A percentile compares a stretch with the other conserved stretches of the same genome.
Conservation (phyloP, 2,797 vertebrate genomes). For the Pangasius macronema region DNA sequence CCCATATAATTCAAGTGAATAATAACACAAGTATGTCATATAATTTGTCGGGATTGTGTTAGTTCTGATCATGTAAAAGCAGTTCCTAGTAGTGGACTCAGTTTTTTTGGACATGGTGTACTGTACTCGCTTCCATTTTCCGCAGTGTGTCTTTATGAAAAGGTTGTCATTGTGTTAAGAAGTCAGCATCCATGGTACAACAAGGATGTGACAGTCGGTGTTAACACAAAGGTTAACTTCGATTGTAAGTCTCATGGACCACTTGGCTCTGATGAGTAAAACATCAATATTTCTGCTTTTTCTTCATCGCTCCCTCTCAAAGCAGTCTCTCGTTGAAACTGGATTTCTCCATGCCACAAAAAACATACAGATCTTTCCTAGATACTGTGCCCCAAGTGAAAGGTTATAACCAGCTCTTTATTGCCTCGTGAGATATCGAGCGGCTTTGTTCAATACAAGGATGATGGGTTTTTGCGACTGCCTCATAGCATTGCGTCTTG, state of each 20-base stretch:
- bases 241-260: not conserved
- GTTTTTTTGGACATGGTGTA: too few species aligned
- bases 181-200: not conserved
- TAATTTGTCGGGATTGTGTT: not conserved
- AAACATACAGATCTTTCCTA: constrained; percentile 6
- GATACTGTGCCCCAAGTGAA: constrained; percentile 14
- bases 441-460: constrained; percentile 42
- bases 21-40: not conserved
- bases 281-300: constrained; percentile 16
- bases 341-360: constrained; percentile 11
- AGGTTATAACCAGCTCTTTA: constrained; percentile 37
- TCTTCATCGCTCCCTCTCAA: not conserved
- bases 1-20: not conserved
- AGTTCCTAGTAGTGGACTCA: not conserved
- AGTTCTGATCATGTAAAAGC: not conserved
- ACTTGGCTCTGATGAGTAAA: constrained; percentile 12
- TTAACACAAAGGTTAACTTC: constrained; percentile 25
- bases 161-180: not conserved
- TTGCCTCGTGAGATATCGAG: constrained; percentile 38
- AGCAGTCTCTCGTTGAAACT: not conserved
- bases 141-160: not conserved
- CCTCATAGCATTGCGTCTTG: constrained; percentile 37
- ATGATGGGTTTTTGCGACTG: constrained; percentile 28
- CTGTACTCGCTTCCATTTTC: not conserved
- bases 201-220: not conserved